Conservation (phyloP, 2,113 vertebrate species). For the Nannospalax galili region DNA sequence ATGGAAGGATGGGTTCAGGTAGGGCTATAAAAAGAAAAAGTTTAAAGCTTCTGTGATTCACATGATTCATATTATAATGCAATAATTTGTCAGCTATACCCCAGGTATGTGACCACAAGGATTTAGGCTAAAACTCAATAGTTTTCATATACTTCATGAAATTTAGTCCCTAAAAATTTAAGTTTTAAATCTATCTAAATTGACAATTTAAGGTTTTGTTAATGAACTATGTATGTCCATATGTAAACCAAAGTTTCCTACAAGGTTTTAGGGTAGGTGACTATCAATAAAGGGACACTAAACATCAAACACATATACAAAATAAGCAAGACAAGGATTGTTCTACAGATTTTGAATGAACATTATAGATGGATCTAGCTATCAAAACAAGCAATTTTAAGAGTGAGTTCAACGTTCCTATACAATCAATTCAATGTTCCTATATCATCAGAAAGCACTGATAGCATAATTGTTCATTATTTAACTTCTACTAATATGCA, state of each 20-base stretch:
- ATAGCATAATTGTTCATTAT: not conserved
- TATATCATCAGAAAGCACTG: not conserved
- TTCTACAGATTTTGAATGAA: conserved; percentile 53
- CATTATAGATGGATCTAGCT: conserved; percentile 25
- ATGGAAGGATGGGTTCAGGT: conserved; percentile 94
- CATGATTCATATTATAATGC: conserved; percentile 78
- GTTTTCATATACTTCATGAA: conserved; percentile 71
- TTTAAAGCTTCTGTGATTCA: conserved; percentile 85
- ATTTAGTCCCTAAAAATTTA: conserved; percentile 55
- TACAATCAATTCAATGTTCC: conserved; percentile 2
- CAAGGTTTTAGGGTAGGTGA: not conserved
- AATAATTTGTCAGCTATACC: conserved; percentile 73
- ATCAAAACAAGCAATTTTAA: conserved; percentile 37
- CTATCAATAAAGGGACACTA: conserved; percentile 33
- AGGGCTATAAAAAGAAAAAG: conserved; percentile 90
- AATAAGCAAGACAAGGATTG: conserved; percentile 58
- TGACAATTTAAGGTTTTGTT: conserved; percentile 51
- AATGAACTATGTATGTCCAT: conserved; percentile 45
- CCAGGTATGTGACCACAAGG: conserved; percentile 60
- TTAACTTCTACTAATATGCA: conserved; percentile 47
- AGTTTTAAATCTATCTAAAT: conserved; percentile 47
- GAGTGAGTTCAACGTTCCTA: not conserved
- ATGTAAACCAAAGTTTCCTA: conserved; percentile 66
- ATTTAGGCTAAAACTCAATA: conserved; percentile 68
- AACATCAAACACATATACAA: conserved; percentile 57